These are phyloP conservation scores for Cyclophora albipunctata DNA, from an alignment of 2,888 invertebrate species.

Conservation along the genomic window DNA sequence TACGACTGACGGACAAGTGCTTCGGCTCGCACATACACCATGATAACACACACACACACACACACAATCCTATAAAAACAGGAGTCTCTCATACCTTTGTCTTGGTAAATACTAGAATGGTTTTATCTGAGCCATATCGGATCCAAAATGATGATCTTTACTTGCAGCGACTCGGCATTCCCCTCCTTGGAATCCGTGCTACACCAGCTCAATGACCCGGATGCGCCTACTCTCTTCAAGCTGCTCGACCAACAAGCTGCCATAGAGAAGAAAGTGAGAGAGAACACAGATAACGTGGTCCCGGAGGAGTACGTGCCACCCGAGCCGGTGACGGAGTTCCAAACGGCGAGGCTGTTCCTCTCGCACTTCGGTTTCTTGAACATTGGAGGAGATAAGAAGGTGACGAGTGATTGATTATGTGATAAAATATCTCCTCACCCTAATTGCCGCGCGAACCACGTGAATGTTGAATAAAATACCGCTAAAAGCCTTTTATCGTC, in stretches of 20 bases:
- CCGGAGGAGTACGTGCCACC: slow-evolving; percentile 86
- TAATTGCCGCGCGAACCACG: too few relatives aligned
- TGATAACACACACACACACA: too few relatives aligned
- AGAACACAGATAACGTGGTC: slow-evolving; percentile 56
- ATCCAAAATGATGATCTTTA: background rate
- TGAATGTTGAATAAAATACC: too few relatives aligned
- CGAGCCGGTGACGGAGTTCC: slow-evolving; percentile 91
- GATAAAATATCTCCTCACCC: background rate
- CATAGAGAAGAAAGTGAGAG: slow-evolving; percentile 72
- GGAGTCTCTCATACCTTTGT: too few relatives aligned
- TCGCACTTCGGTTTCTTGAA: slow-evolving; percentile 96
- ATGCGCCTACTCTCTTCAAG: slow-evolving; percentile 79
- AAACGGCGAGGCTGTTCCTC: slow-evolving; percentile 94
- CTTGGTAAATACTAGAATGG: too few relatives aligned
- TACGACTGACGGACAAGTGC: too few relatives aligned
- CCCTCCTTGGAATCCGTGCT: slow-evolving; percentile 89
- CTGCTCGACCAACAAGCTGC: slow-evolving; percentile 82
- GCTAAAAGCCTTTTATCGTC: too few relatives aligned
- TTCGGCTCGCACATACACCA: too few relatives aligned
- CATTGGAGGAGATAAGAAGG: slow-evolving; percentile 69
- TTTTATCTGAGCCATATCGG: too few relatives aligned
- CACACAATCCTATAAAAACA: too few relatives aligned
- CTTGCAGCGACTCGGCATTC: slow-evolving; percentile 88
- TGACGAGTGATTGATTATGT: slow-evolving; percentile 13
- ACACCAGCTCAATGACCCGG: slow-evolving; percentile 75